Conservation (phyloP, 2,888 invertebrate genomes). For the Ashinkailepas kermadecensis region DNA sequence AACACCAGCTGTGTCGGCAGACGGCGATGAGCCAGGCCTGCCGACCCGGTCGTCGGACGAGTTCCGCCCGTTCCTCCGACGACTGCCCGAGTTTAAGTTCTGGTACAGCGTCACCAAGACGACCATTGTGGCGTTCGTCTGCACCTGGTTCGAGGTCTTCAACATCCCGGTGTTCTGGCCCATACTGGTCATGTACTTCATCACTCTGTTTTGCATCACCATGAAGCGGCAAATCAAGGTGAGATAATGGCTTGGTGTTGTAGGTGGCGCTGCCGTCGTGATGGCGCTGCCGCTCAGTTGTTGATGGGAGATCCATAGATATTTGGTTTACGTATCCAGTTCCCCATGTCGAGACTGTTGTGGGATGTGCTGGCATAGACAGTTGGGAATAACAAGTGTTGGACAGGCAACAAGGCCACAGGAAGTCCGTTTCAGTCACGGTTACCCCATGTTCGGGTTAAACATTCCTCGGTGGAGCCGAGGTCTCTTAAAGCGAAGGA, state of each 20-base stretch:
- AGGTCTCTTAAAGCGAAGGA: too few relatives aligned
- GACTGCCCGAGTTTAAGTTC: constrained; percentile 98
- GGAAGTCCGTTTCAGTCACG: too few relatives aligned
- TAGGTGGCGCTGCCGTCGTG: too few relatives aligned
- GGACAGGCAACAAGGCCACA: too few relatives aligned
- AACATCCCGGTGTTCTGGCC: constrained; percentile 99
- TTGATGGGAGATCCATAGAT: too few relatives aligned
- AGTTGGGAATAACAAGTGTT: too few relatives aligned
- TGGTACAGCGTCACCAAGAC: constrained; percentile 97
- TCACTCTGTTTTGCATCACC: constrained; percentile 94
- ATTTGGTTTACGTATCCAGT: too few relatives aligned
- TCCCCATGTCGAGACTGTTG: too few relatives aligned
- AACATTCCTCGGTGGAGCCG: too few relatives aligned
- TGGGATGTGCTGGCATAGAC: too few relatives aligned
- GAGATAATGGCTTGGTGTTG: not conserved
- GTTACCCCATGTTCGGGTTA: too few relatives aligned
- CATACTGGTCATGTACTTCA: constrained; percentile 98
- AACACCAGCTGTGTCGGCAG: not conserved
- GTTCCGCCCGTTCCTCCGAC: constrained; percentile 91
- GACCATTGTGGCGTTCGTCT: constrained; percentile 75
- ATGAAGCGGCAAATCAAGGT: constrained; percentile 96
- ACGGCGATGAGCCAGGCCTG: constrained; percentile 80
- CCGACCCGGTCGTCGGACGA: constrained; percentile 94
- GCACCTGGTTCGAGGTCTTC: constrained; percentile 87
- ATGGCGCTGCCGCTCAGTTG: too few relatives aligned